Evolutionary conservation across 64 coral and sea anemone genomes (phyloP), one percentile per base, ranked within the genome.

Genomic region (Porites lutea): DNA sequence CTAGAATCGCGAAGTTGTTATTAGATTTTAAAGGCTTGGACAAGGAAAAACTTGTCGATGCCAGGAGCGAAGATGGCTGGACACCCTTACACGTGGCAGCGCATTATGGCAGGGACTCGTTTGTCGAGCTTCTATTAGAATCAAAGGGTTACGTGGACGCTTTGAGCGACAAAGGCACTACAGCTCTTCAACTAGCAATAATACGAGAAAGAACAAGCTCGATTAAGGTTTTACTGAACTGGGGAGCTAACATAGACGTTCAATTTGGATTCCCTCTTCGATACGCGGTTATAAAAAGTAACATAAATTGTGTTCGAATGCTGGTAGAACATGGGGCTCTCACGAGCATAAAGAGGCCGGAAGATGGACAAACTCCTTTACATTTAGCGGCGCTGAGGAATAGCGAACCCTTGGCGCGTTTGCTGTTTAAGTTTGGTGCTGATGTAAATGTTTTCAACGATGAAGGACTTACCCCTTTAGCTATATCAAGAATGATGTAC

Each of bases 21-120:
- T 80, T 97, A 75, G 92, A 97, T 79, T 97, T 93, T 82, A 87
- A 81, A 78, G 95, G 95, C 52, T 67, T 97, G 13, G 88, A 88
- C 55, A 94, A 88, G 65, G 80, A 88, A 82, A 90, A 90, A 59
- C 88, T 97, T 77, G 95, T 94, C 65, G 95, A 97, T 87, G 92
- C 95, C 3, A 97, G 95, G 78, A 94, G 95, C 51, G 95, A 97
- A 45, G 95, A 97, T 94, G 95, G 95, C 43, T 97, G 95, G 95
- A 97, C 95, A 4, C 92, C 95, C n/a, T 83, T 97, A 73, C 95
- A 97, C 49, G 92, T 97, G 48, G 92, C 95, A 48, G 88, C 92
- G 13, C 95, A 97, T 21, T 97, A 97, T 67, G 95, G 95, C 11
- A 87, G 95, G 21, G 88, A 97, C 37, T 94, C 95, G 43, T 97